phyloP scores from a whole-genome alignment of 2,888 invertebrate genomes.

The Leptinotarsa juncta region DNA sequence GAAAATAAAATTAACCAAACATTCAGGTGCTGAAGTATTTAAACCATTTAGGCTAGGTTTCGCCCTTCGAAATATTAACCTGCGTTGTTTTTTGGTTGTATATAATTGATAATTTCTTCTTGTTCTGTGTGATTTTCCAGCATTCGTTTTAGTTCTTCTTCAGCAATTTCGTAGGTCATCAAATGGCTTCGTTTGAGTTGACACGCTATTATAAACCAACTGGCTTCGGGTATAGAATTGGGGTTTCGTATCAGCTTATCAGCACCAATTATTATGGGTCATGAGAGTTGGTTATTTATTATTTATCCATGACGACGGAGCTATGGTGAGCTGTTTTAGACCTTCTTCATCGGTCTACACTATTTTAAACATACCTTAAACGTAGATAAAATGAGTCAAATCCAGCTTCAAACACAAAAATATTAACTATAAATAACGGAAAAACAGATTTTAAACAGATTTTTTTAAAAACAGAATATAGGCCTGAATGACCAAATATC shows the following conservation, averaged over 20 bases:
- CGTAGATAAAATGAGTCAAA: too few species aligned
- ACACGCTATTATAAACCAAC: background rate
- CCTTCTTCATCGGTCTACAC: background rate
- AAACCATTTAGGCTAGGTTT: background rate
- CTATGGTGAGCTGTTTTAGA: background rate
- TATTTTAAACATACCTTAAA: background rate
- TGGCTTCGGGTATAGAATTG: background rate
- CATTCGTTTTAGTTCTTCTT: constrained; percentile 10
- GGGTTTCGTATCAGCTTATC: background rate
- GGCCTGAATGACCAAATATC: too few species aligned
- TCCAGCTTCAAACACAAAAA: too few species aligned
- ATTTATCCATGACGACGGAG: background rate
- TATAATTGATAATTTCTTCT: background rate
- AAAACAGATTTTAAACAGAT: too few species aligned
- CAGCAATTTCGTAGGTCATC: background rate
- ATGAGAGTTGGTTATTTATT: background rate
- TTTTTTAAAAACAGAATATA: too few species aligned
- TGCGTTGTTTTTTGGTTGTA: too few species aligned
- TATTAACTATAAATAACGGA: too few species aligned
- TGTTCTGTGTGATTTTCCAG: background rate
- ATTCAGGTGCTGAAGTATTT: background rate
- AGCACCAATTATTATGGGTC: background rate
- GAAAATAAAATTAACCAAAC: background rate
- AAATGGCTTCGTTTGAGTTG: background rate
- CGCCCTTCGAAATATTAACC: background rate